A percentile compares a stretch with the other conserved stretches of the same genome.
These are phyloP conservation scores for Diarsia brunnea DNA, from an alignment of 2,888 invertebrate genomes.

Conservation along the genomic window DNA sequence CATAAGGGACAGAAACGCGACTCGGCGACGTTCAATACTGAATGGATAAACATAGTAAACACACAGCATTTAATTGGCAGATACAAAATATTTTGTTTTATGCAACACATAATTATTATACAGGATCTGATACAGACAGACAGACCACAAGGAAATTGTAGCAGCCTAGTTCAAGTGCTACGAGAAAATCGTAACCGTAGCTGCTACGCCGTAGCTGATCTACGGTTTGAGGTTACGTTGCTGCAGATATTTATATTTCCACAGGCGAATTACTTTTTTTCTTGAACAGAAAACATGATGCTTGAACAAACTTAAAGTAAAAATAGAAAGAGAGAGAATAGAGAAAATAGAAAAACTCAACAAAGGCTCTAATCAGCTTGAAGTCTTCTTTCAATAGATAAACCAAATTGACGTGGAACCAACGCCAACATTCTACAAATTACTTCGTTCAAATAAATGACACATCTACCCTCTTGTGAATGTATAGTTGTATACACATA, in stretches of 20 bases:
- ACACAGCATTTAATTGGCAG: not conserved
- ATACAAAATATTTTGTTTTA: not conserved
- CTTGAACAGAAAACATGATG: not conserved
- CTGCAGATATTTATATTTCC: not conserved
- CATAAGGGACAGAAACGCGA: not conserved
- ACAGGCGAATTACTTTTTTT: not conserved
- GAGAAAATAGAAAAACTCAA: not conserved
- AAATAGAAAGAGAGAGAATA: not conserved
- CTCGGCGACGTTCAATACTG: not conserved
- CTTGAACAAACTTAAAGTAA: not conserved
- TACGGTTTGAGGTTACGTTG: not conserved
- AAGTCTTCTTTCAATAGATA: not conserved
- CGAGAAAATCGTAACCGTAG: conserved; percentile 32
- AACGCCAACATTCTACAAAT: not conserved
- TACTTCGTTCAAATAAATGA: conserved; percentile 9
- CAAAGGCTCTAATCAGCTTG: not conserved
- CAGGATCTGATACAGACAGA: too few relatives aligned
- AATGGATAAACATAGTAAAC: not conserved
- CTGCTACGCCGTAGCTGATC: conserved; percentile 42
- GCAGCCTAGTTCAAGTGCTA: conserved; percentile 17
- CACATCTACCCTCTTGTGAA: not conserved
- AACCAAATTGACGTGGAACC: conserved; percentile 1
- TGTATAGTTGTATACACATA: not conserved
- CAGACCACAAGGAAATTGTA: not conserved
- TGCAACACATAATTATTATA: not conserved